These are phyloP conservation scores for Heliconius hermathena DNA, from an alignment of 1,140 invertebrate species.

Conservation along the genomic window DNA sequence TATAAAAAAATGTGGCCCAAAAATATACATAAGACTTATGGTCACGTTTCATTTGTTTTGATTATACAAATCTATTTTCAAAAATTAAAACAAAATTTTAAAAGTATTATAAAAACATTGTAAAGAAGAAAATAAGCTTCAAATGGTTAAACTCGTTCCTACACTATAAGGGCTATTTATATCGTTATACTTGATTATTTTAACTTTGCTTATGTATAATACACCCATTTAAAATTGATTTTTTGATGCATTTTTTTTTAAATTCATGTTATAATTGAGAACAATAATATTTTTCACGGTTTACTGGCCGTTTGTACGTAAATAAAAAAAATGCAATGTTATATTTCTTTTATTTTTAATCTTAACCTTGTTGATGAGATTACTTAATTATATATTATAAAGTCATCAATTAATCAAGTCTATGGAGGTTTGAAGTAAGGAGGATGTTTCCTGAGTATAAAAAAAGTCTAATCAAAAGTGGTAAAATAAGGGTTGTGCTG, in stretches of 20 bases:
- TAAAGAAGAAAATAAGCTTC: background rate
- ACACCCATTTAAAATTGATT: too few species aligned
- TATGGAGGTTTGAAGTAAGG: too few species aligned
- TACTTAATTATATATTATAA: background rate
- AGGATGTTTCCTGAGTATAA: too few species aligned
- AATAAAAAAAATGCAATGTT: background rate
- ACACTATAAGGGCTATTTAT: background rate
- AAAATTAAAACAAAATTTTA: too few species aligned
- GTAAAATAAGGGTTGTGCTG: too few species aligned
- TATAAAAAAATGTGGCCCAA: background rate
- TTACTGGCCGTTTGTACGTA: background rate
- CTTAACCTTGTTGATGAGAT: background rate
- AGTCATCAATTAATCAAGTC: background rate
- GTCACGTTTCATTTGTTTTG: too few species aligned
- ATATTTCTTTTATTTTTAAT: slow-evolving; percentile 4
- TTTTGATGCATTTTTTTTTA: too few species aligned
- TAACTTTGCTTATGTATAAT: background rate
- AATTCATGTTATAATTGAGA: too few species aligned
- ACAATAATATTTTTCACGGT: background rate
- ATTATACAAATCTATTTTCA: too few species aligned
- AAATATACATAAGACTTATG: background rate
- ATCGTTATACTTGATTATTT: background rate
- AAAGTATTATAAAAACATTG: too few species aligned
- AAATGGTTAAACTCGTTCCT: background rate
- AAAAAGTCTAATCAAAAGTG: too few species aligned